A percentile compares a stretch with the other conserved stretches of the same genome.
These are phyloP conservation scores for Cepphus grylle DNA, from an alignment of 2,113 vertebrate genomes.

Conservation along the genomic window DNA sequence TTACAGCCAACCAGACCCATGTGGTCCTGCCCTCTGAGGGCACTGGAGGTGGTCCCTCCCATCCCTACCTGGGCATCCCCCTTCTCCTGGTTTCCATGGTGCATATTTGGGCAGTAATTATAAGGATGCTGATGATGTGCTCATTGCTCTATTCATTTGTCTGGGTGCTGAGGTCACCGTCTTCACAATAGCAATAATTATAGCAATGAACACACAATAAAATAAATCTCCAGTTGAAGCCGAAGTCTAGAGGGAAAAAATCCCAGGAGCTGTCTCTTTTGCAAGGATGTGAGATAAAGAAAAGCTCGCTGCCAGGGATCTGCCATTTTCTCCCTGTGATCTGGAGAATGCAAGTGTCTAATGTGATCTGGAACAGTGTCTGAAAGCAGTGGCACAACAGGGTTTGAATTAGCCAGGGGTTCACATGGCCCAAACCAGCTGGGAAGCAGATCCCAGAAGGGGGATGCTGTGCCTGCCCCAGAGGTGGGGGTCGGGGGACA, in stretches of 20 bases:
- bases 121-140: background rate
- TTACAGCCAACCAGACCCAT: background rate
- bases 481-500: accelerated
- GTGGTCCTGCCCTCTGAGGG: background rate
- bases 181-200: background rate
- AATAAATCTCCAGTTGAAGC: background rate
- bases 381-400: accelerated
- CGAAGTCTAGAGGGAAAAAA: background rate
- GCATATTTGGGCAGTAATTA: background rate
- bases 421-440: background rate
- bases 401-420: background rate
- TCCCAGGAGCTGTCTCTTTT: background rate
- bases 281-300: background rate
- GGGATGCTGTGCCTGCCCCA: background rate
- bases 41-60: background rate
- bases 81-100: background rate
- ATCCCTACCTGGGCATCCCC: background rate
- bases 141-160: background rate
- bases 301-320: background rate
- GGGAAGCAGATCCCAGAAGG: background rate
- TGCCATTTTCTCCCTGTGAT: background rate
- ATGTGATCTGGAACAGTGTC: background rate
- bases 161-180: background rate
- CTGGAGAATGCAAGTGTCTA: background rate
- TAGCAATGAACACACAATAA: background rate